A percentile compares a stretch with the other conserved stretches of the same genome.
Evolutionary conservation across 1,140 invertebrate species (phyloP).

Genomic region (Grapholita molesta): DNA sequence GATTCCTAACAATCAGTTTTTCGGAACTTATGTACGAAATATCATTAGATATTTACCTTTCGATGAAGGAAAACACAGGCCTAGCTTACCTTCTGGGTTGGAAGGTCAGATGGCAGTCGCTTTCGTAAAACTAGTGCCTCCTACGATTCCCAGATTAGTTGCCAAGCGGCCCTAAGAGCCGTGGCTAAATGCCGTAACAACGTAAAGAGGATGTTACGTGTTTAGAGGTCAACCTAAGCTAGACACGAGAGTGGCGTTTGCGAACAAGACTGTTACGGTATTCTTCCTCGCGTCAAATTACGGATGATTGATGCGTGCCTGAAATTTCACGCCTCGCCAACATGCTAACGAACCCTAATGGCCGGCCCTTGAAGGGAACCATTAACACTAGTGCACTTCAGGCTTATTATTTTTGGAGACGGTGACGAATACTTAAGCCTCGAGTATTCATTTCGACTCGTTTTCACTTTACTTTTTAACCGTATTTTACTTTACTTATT

Average conservation of each 20-base stretch:
- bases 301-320: constrained; percentile 30
- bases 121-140: too few species aligned
- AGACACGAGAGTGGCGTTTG: neutral
- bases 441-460: too few species aligned
- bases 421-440: neutral
- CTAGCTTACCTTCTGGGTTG: too few species aligned
- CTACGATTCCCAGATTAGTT: too few species aligned
- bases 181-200: neutral
- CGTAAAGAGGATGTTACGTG: neutral
- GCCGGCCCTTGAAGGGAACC: constrained; percentile 25
- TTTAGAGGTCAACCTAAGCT: neutral
- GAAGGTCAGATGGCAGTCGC: too few species aligned
- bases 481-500: too few species aligned
- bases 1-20: too few species aligned
- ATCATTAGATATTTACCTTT: too few species aligned
- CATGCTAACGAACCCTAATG: constrained; percentile 26
- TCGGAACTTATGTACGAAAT: too few species aligned
- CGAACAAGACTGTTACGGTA: constrained; percentile 9
- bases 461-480: too few species aligned
- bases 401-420: neutral
- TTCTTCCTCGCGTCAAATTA: constrained; percentile 36
- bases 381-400: neutral
- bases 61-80: too few species aligned
- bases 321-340: neutral
- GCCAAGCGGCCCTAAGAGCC: too few species aligned